Conservation (phyloP, 1,140 invertebrate genomes). For the Anthonomus grandis region DNA sequence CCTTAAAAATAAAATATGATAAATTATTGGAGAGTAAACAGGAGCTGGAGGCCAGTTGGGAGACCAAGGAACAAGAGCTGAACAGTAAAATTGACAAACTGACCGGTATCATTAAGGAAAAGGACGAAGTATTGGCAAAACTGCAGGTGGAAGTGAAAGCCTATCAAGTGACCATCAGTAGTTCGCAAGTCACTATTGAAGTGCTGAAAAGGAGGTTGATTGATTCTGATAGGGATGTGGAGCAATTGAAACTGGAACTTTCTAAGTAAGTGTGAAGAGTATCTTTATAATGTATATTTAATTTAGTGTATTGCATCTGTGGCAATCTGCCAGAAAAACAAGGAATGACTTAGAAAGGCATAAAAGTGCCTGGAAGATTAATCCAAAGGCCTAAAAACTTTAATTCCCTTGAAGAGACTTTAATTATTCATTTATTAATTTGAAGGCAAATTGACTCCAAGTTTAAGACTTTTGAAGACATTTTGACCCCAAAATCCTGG, state of each 20-base stretch:
- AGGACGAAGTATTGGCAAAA: conserved; percentile 48
- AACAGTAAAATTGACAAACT: conserved; percentile 27
- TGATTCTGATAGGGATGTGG: conserved; percentile 54
- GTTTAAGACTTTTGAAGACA: too few relatives aligned
- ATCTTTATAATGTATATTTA: too few relatives aligned
- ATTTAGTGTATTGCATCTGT: too few relatives aligned
- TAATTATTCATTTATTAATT: too few relatives aligned
- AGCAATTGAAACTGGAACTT: conserved; percentile 51
- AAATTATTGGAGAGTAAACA: conserved; percentile 19
- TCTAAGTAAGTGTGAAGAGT: conserved; percentile 5
- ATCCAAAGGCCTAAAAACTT: too few relatives aligned
- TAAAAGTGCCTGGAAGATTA: too few relatives aligned
- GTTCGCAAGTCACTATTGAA: conserved; percentile 51
- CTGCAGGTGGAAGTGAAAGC: conserved; percentile 50
- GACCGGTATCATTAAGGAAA: conserved; percentile 21
- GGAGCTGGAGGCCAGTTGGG: conserved; percentile 17
- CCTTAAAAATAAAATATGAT: conserved; percentile 48
- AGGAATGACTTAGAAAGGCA: too few relatives aligned
- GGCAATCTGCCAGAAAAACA: too few relatives aligned
- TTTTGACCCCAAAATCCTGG: too few relatives aligned
- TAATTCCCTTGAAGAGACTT: too few relatives aligned
- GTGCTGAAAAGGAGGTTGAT: conserved; percentile 52
- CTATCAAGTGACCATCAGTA: conserved; percentile 51
- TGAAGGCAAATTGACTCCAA: too few relatives aligned
- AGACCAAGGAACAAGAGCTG: conserved; percentile 14